Evolutionary conservation across 2,113 vertebrate genomes (phyloP), one percentile per base, ranked within the genome.

Genomic region (Nerophis lumbriciformis): DNA sequence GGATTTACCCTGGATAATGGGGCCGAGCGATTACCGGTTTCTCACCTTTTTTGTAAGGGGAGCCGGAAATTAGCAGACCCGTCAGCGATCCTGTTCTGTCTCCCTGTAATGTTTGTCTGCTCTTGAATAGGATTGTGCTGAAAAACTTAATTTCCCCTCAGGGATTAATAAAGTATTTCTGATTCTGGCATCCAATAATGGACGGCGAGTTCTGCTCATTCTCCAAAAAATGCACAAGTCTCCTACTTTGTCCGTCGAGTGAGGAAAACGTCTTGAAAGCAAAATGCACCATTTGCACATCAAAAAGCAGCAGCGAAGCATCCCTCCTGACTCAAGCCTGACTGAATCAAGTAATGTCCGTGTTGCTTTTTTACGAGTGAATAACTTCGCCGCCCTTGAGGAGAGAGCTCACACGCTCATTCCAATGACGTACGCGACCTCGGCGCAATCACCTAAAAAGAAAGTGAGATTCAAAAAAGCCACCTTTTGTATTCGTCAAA

Each of bases 401-500:
- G 75, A 71, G 65, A 71, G 53, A 45, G 65, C 44, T 75, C 80
- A 66, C 67, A 61, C 61, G 68, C 80, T 56, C 64, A 57, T 75
- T 77, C 63, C 68, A 68, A 78, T 67, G 70, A 71, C 52, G 68
- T 64, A 60, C 69, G 64, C 76, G 72, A 80, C 76, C 72, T 78
- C 56, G 12, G 63, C 61, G 66, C 73, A 78, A 82, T 82, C 63
- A 63, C 64, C 71, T 66, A 56, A 76, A 76, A 78, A 69, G 69
- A 70, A 63, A 70, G 54, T 53, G 60, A 71, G 59, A 72, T 53
- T 77, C 66, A 14, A 58, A 59, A 48, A 36, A 82, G 79, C 79
- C 80, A 83, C 81, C 66, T 69, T 83, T 85, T 83, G 78, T 85
- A 65, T 67, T 54, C 52, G 62, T 80, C 78, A 80, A 80, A 84